Evolutionary conservation across 2,888 invertebrate genomes (phyloP).

Genomic region (Drosophila birchii): DNA sequence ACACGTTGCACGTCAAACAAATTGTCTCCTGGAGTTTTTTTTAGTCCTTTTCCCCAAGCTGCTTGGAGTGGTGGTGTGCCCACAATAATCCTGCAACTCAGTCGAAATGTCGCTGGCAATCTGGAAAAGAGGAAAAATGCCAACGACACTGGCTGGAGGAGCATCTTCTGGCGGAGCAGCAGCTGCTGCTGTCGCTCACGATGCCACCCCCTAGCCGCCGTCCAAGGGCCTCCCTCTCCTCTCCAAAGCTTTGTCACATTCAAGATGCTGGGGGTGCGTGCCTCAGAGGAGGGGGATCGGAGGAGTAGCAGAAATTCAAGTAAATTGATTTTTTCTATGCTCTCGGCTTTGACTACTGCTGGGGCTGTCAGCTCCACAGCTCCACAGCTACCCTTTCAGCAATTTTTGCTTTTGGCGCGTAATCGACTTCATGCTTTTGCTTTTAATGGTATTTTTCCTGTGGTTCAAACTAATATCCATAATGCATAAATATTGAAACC

Average conservation of each 20-base stretch:
- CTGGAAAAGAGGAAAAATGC: conserved; percentile 69
- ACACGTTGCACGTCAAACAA: conserved; percentile 79
- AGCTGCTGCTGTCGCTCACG: conserved; percentile 75
- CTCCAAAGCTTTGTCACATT: conserved; percentile 69
- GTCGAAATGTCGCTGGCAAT: conserved; percentile 73
- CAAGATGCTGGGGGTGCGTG: conserved; percentile 57
- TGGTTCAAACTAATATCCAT: conserved; percentile 81
- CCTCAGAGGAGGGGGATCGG: not conserved
- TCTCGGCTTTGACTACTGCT: conserved; percentile 62
- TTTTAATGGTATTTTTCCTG: conserved; percentile 82
- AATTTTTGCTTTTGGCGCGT: conserved; percentile 77
- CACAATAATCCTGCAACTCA: conserved; percentile 76
- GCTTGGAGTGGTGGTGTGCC: not conserved
- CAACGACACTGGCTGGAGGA: conserved; percentile 58
- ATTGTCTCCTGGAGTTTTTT: conserved; percentile 58
- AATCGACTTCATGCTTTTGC: conserved; percentile 81
- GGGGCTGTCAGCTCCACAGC: conserved; percentile 61
- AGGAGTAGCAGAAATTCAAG: conserved; percentile 74
- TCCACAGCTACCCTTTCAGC: conserved; percentile 47
- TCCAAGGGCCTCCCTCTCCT: conserved; percentile 19
- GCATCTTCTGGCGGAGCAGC: conserved; percentile 43
- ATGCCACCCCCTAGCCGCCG: no score
- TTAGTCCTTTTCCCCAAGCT: not conserved
- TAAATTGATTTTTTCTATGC: conserved; percentile 79
- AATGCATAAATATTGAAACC: conserved; percentile 78